A percentile compares a stretch with the other conserved stretches of the same genome.
Evolutionary conservation across 2,888 invertebrate species (phyloP).

Genomic region (Mythimna pallens): DNA sequence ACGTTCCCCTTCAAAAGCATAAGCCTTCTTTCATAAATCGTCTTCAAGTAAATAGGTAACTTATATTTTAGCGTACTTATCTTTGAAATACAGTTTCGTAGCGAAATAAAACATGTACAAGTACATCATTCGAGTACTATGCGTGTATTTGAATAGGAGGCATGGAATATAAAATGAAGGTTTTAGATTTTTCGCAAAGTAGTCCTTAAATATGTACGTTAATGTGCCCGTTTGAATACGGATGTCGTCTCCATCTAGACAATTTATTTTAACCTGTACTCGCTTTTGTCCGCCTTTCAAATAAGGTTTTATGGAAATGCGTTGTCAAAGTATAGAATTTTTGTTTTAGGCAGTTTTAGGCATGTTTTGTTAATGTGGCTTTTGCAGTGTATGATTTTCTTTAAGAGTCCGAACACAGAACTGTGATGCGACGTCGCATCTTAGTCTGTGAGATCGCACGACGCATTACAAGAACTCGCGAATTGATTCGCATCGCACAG

Average conservation of each 20-base stretch:
- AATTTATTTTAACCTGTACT: conserved; percentile 53
- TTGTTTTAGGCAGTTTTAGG: conserved; percentile 5
- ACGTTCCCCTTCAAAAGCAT: conserved; percentile 4
- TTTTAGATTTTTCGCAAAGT: conserved; percentile 58
- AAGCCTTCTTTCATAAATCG: conserved; percentile 21
- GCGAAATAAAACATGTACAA: conserved; percentile 46
- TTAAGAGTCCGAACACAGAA: too few relatives aligned
- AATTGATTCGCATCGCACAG: too few relatives aligned
- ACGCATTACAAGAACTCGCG: too few relatives aligned
- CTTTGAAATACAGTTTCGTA: conserved; percentile 31
- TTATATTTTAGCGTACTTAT: conserved; percentile 41
- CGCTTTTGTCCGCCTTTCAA: conserved; percentile 43
- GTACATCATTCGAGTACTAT: conserved; percentile 40
- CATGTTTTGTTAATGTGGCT: conserved; percentile 33
- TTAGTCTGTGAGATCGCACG: too few relatives aligned
- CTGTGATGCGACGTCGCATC: too few relatives aligned
- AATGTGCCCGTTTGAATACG: conserved; percentile 49
- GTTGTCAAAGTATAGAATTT: conserved; percentile 19
- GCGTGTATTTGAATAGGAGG: conserved; percentile 50
- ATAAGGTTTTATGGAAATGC: conserved; percentile 47
- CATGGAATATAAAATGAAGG: conserved; percentile 54
- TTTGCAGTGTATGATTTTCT: conserved; percentile 3
- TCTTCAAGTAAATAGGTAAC: conserved; percentile 25
- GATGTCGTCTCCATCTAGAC: conserved; percentile 47
- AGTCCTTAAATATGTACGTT: conserved; percentile 60